Evolutionary conservation across 2,113 vertebrate genomes (phyloP).

Genomic region (Rhineura floridana): DNA sequence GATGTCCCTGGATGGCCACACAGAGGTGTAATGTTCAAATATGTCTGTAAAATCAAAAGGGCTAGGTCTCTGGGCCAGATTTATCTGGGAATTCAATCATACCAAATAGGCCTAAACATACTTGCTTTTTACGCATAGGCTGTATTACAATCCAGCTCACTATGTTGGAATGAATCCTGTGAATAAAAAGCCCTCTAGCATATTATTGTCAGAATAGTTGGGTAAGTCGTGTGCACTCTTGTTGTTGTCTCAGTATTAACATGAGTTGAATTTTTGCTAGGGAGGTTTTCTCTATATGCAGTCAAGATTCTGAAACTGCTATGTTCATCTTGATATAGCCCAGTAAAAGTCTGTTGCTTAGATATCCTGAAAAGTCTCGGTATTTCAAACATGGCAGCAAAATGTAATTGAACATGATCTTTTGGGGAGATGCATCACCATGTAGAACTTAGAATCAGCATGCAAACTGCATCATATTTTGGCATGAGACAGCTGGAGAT

Average conservation of each 20-base stretch:
- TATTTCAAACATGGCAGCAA: slow-evolving; percentile 1
- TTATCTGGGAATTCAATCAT: not conserved
- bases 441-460: slow-evolving; percentile 17
- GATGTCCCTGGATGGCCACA: too few species aligned
- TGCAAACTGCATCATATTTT: slow-evolving; percentile 1
- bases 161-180: not conserved
- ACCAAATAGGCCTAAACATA: not conserved
- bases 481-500: not conserved
- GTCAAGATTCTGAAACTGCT: not conserved
- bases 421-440: not conserved
- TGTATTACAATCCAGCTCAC: not conserved
- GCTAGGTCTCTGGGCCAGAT: not conserved
- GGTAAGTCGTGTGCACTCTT: not conserved
- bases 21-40: too few species aligned
- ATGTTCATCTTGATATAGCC: not conserved
- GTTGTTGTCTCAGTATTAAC: not conserved
- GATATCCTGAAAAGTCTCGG: not conserved
- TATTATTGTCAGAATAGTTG: not conserved
- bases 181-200: not conserved
- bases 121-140: too few species aligned
- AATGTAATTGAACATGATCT: not conserved
- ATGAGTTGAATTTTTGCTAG: slow-evolving; percentile 12
- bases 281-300: not conserved
- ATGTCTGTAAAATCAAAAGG: too few species aligned
- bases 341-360: not conserved